Evolutionary conservation across 2,113 vertebrate species (phyloP).

Genomic region (Nyctibius bracteatus): DNA sequence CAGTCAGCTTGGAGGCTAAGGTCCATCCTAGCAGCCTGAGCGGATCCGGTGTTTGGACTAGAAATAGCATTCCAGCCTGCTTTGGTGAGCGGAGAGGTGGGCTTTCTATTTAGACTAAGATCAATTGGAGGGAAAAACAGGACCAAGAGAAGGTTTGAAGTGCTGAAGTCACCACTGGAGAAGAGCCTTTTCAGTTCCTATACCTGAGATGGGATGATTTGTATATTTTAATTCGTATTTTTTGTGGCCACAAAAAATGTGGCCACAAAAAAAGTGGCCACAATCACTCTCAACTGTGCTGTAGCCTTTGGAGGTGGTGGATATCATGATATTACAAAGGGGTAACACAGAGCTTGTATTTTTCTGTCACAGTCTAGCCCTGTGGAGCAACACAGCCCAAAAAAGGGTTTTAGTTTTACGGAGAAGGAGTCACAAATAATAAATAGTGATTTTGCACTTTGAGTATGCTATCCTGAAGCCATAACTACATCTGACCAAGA

Average conservation of each 20-base stretch:
- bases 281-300: not conserved
- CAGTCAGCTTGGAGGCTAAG: not conserved
- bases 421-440: not conserved
- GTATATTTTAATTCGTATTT: not conserved
- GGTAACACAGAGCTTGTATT: not conserved
- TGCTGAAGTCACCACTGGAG: not conserved
- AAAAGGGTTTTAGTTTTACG: not conserved
- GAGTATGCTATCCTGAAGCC: not conserved
- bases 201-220: not conserved
- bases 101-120: not conserved
- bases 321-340: not conserved
- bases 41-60: rapidly evolving
- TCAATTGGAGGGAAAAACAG: not conserved
- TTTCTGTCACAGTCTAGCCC: not conserved
- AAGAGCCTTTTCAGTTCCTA: not conserved
- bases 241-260: no score
- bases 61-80: not conserved
- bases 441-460: not conserved
- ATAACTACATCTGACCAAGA: not conserved
- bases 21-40: not conserved
- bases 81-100: not conserved
- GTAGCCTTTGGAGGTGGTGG: not conserved
- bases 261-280: no score
- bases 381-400: not conserved
- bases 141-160: not conserved